Percentiles rank a stretch among this genome's conserved stretches.
Evolutionary conservation across 2,888 invertebrate genomes (phyloP).

Genomic region (Callosobruchus maculatus): DNA sequence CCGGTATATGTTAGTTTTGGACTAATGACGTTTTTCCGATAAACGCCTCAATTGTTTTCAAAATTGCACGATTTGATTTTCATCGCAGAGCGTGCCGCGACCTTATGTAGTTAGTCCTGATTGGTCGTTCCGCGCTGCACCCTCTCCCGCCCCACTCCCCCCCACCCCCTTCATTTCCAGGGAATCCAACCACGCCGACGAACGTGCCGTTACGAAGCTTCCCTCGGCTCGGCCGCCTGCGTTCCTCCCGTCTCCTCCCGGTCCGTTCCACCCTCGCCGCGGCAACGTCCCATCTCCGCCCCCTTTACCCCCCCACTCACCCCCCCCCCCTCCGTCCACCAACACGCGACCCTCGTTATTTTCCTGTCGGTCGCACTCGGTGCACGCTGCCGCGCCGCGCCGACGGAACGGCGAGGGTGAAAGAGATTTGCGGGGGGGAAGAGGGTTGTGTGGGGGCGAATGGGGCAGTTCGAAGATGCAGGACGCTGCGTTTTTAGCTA

Average conservation of each 20-base stretch:
- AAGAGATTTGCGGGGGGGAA: constrained; percentile 11
- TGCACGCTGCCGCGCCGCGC: constrained; percentile 35
- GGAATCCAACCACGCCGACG: not conserved
- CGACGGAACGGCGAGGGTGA: constrained; percentile 25
- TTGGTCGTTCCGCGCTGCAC: not conserved
- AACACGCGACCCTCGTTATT: constrained; percentile 39
- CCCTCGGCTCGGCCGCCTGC: not conserved
- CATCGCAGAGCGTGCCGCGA: no score
- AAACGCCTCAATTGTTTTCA: no score
- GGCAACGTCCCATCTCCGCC: constrained; percentile 43
- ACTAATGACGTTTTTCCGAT: no score
- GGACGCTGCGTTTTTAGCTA: no score
- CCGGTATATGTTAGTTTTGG: no score
- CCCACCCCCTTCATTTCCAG: not conserved
- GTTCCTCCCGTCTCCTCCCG: not conserved
- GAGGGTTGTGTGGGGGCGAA: constrained; percentile 10
- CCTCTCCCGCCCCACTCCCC: not conserved
- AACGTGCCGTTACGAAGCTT: not conserved
- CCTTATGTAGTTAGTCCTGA: not conserved
- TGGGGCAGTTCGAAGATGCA: no score
- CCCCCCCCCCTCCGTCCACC: constrained; percentile 10
- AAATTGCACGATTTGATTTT: no score
- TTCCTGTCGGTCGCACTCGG: constrained; percentile 48
- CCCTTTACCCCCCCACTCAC: constrained; percentile 26
- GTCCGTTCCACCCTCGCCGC: constrained; percentile 38